Evolutionary conservation across 2,888 invertebrate species (phyloP), one percentile per base, ranked within the genome.

Genomic region (Embidobia sp.): DNA sequence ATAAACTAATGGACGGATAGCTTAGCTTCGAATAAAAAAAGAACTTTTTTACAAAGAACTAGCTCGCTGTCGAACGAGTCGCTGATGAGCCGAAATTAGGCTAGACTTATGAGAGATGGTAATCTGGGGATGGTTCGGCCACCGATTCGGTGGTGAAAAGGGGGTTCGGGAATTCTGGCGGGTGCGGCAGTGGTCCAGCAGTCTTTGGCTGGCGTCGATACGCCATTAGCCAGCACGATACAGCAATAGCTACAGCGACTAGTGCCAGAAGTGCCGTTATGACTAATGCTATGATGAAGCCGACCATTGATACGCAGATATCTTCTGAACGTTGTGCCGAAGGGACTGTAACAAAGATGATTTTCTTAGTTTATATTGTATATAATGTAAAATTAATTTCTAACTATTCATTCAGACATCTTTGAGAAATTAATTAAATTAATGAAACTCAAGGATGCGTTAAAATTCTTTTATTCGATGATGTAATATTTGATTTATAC

Each of bases 171-270:
- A 97, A 97, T 91, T 97, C 97, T 79, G 97, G 96, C 82, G 97
- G 97, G 92, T 97, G 97, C 81, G 97, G 97, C 85, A 97, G 92
- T 44, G 97, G 97, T 33, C 97, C 97, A 79, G 95, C 93, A 53
- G 95, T 93, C 85, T 96, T 96, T 55, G 97, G 95, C 86, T 95
- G 93, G 83, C 97, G 93, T 81, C 97, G 91, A 91, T 97, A 97
- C 83, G 97, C 97, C 93, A 97, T 96, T 80, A 97, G 92, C 97
- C 97, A 98, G 90, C 97, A 97, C 77, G 97, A 97, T 69, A 97
- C 97, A 66, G 97, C 97, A 51, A 97, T 96, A 19, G 97, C 97
- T 66, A 98, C 97, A 67, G 97, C 97, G 72, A 97, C 97, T 79
- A 98, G 92, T 69, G 97, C 97, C 86, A 98, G 90, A 77, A 97